Conservation (phyloP, 2,113 vertebrate genomes). For the Ploceus nigricollis region DNA sequence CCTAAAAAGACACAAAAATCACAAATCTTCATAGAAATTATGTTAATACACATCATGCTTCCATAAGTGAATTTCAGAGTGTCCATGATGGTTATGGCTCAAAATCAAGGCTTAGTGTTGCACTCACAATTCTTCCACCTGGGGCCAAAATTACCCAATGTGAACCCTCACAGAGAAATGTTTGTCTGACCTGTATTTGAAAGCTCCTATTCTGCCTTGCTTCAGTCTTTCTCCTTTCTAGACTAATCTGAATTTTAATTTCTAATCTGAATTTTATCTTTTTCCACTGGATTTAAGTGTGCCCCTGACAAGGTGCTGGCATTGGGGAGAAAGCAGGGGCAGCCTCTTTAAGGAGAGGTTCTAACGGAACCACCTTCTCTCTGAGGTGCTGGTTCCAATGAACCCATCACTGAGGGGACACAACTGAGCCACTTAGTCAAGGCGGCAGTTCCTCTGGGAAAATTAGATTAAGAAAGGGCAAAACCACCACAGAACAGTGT, state of each 20-base stretch:
- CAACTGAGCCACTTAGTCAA: background rate
- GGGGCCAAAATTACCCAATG: fast-evolving
- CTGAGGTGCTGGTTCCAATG: fast-evolving
- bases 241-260: background rate
- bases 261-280: background rate
- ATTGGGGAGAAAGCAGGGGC: fast-evolving
- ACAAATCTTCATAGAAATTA: background rate
- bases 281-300: background rate
- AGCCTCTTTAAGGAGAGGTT: background rate
- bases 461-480: background rate
- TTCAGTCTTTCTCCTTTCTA: background rate
- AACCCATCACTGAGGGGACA: background rate
- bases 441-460: background rate
- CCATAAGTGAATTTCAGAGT: background rate
- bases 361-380: background rate
- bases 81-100: background rate
- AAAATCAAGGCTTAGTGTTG: background rate
- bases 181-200: background rate
- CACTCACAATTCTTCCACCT: fast-evolving
- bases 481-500: fast-evolving
- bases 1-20: background rate
- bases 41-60: background rate
- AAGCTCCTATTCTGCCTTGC: background rate
- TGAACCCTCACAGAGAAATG: background rate
- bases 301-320: fast-evolving